These are phyloP conservation scores for Alethe diademata DNA, from an alignment of 2,113 vertebrate species.

Conservation along the genomic window DNA sequence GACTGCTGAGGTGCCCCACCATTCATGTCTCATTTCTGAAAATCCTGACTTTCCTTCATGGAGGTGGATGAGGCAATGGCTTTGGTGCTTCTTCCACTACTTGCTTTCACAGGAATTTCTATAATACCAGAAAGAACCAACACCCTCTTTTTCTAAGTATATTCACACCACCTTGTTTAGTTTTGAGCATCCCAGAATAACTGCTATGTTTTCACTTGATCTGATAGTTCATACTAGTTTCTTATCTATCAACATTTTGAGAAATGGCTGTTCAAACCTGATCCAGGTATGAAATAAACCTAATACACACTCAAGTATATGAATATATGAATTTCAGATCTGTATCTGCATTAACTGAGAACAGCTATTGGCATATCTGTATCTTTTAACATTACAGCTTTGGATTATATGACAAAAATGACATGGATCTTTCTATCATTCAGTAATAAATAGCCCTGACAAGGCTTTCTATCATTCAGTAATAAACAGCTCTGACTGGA, in stretches of 20 bases:
- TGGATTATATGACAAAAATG: background rate
- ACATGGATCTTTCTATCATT: background rate
- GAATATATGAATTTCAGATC: background rate
- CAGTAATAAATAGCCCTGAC: background rate
- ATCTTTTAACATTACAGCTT: background rate
- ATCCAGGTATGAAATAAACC: background rate
- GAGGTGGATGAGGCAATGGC: background rate
- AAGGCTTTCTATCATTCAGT: background rate
- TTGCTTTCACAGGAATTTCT: background rate
- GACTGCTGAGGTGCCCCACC: background rate
- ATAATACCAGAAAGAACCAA: background rate
- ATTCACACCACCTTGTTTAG: background rate
- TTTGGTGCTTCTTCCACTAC: background rate
- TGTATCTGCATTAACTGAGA: background rate
- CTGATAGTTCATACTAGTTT: background rate
- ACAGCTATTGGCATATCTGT: background rate
- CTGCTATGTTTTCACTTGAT: background rate
- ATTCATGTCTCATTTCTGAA: background rate
- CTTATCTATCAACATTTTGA: background rate
- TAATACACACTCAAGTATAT: background rate
- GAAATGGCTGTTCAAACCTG: background rate
- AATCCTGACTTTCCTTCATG: background rate
- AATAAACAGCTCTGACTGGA: background rate
- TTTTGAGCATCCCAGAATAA: background rate
- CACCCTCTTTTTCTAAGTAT: background rate